Evolutionary conservation across 1,140 invertebrate genomes (phyloP), one percentile per base, ranked within the genome.

Genomic region (Eueides isabella): DNA sequence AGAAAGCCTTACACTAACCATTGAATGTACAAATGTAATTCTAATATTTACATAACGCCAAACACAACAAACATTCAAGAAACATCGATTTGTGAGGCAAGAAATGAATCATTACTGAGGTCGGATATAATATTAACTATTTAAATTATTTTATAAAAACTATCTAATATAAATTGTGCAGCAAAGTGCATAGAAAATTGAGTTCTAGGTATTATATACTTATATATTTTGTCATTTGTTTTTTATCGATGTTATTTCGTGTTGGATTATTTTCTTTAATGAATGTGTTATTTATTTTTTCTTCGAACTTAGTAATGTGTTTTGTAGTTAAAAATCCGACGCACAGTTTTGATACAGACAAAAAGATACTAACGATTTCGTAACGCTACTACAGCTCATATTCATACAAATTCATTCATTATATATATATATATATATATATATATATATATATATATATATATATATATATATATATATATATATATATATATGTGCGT

Each of bases 1-100:
- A 64, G 44, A 70, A 72, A 64, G 44, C 74, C 74, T 76, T 76
- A 75, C 31, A 67, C 71, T 76, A 72, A 69, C 75, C 71, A 63
- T 72, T 72, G 31, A 76, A 64, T 72, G 38, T 76, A 72, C 70
- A 72, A 65, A 68, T 48, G 35, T 72, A 29, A 71, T 23, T 19
- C 12, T 64, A 72, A 72, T 73, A 64, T 74, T 68, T 63, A 48
- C 48, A 62, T 11, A 48, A 33, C 67, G 35, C 23, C 23, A n/a
- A 48, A 12, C 6, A 63, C 31, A n/a, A 63, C 31, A 30, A 41
- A 26, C 23, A 33, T 3, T 33, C 5, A 68, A 68, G 11, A 55
- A 31, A 11, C 30, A 61, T 28, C 19, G 38, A 41, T 38, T 66
- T 31, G n/a, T n/a, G 33, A 38, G 66, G 72, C 72, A 74, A 68